These are phyloP conservation scores for Ceramica pisi DNA, from an alignment of 2,888 invertebrate genomes.

Conservation along the genomic window DNA sequence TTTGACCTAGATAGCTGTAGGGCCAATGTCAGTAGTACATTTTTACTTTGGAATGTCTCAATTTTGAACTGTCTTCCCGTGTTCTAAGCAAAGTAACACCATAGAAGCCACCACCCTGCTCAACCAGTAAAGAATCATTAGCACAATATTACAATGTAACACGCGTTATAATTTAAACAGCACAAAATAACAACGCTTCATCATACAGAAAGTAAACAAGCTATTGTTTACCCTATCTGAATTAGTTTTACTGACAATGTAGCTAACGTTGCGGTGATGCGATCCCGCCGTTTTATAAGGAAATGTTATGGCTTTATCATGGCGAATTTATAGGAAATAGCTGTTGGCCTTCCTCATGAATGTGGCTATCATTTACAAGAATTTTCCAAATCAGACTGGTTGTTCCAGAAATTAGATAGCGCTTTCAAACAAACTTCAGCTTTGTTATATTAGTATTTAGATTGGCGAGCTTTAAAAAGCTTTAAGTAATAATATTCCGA, in stretches of 20 bases:
- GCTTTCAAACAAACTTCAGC: too few species aligned
- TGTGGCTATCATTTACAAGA: too few species aligned
- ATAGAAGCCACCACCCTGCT: background rate
- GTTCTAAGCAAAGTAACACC: background rate
- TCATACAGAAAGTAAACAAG: slow-evolving; percentile 50
- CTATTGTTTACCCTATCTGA: slow-evolving; percentile 46
- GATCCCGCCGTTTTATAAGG: slow-evolving; percentile 40
- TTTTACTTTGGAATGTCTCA: background rate
- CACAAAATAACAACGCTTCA: slow-evolving; percentile 35
- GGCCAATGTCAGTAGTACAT: background rate
- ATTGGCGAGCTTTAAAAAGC: slow-evolving; percentile 25
- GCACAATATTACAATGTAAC: slow-evolving; percentile 2
- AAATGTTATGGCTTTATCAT: slow-evolving; percentile 40
- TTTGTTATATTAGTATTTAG: too few species aligned
- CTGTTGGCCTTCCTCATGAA: too few species aligned
- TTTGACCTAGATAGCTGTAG: slow-evolving; percentile 19
- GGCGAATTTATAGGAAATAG: slow-evolving; percentile 29
- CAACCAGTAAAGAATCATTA: slow-evolving; percentile 1
- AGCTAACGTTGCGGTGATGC: slow-evolving; percentile 26
- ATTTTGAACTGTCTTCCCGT: background rate
- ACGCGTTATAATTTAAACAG: background rate
- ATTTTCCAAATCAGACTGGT: too few species aligned
- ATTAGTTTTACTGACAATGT: slow-evolving; percentile 55
- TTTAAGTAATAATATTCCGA: too few species aligned
- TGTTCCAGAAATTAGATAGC: too few species aligned